Evolutionary conservation across 2,113 vertebrate species (phyloP), one percentile per base, ranked within the genome.

Genomic region (Pseudopodoces humilis): DNA sequence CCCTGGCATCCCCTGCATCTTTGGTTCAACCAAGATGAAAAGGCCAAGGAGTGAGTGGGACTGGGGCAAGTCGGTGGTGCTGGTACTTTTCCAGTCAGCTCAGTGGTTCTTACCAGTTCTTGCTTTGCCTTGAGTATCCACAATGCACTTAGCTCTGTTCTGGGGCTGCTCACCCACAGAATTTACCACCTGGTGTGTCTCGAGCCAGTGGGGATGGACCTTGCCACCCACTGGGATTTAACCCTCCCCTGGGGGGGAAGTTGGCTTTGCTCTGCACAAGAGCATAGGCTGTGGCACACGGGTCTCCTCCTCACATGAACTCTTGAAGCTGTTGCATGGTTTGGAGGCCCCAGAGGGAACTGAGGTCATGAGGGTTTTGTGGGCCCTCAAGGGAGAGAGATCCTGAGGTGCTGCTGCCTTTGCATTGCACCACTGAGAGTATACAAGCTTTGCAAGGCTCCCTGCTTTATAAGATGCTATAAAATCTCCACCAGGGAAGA

Each of bases 191-290:
- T 37, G 12, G 6, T 58, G 28, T 75, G 39, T 79, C 80, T 52
- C 0, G 0, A 44, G 24, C n/a, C 68, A 65, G 27, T 15, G 22
- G 10, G 25, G 43, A 23, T 0, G 1, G 52, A 46, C 30, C 1
- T 52, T 74, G 41, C 8, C 22, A 24, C 11, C 19, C n/a, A 7
- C n/a, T 49, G 47, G 14, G 52, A 10, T 80, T 83, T 90, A 92
- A 60, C 52, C 39, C 28, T 91, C 28, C 24, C 15, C 7, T 31
- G 58, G 59, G 46, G 46, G 56, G 47, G 46, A 53, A 49, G 13
- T 37, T 89, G 56, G 15, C 37, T 59, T 84, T 69, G 59, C 28
- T 91, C 7, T 47, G 39, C 41, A 27, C 41, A 33, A 28, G 13
- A 5, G 4, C 31, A 21, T 18, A 55, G n/a, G 27, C 60, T 78